Evolutionary conservation across 23 tunicate genomes (phyloP).

Genomic region (Halocynthia roretzi): DNA sequence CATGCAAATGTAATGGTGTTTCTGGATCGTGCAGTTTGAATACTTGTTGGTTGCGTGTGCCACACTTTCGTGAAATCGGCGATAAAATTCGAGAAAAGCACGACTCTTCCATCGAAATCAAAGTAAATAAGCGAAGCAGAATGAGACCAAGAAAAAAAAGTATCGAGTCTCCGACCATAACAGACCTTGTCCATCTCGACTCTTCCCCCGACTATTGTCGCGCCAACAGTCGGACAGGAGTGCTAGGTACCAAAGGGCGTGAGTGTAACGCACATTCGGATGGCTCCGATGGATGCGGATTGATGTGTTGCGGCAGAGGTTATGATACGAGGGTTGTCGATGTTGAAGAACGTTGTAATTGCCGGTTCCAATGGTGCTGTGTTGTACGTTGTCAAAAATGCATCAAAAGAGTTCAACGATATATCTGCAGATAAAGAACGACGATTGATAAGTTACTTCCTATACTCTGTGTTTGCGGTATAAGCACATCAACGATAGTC

Average conservation of each 20-base stretch:
- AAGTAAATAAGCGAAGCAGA: conserved; percentile 2
- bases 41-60: conserved; percentile 33
- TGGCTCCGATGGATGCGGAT: conserved; percentile 32
- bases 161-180: background rate
- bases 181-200: conserved; percentile 15
- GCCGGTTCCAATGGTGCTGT: conserved; percentile 43
- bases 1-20: conserved; percentile 47
- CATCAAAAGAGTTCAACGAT: background rate
- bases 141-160: background rate
- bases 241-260: conserved; percentile 33
- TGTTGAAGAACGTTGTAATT: conserved; percentile 26
- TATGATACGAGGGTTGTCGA: background rate
- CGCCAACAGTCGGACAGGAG: conserved; percentile 13
- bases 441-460: no score
- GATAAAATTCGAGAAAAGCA: conserved; percentile 11
- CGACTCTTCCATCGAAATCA: conserved; percentile 15
- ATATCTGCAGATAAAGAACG: conserved; percentile 12
- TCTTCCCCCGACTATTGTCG: conserved; percentile 36
- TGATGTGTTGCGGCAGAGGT: conserved; percentile 31
- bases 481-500: no score
- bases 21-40: conserved; percentile 41
- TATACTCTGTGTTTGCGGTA: no score
- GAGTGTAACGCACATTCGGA: conserved; percentile 23
- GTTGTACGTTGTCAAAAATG: conserved; percentile 23
- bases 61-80: conserved; percentile 25